Conservation (phyloP, 2,113 vertebrate species). For the Corythaixoides concolor region DNA sequence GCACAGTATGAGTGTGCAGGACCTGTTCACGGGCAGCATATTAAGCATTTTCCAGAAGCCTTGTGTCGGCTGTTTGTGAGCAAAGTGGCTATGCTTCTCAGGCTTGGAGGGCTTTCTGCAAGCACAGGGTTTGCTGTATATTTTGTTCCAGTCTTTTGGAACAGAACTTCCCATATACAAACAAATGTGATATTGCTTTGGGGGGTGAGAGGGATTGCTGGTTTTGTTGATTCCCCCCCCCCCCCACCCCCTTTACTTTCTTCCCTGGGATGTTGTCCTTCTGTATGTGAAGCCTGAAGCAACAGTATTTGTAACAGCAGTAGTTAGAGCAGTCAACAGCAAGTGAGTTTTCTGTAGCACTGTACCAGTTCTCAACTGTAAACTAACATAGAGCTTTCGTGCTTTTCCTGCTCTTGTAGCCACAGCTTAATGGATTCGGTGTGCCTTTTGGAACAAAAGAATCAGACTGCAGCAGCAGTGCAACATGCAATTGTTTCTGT, state of each 20-base stretch:
- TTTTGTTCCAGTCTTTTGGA: background rate
- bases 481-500: background rate
- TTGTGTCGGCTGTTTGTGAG: accelerated
- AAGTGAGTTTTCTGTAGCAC: background rate
- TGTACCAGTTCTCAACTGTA: background rate
- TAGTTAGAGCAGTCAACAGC: background rate
- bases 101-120: background rate
- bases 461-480: background rate
- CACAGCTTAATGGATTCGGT: background rate
- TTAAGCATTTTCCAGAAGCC: background rate
- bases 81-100: accelerated
- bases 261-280: background rate
- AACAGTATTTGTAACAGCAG: background rate
- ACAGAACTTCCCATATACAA: background rate
- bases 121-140: accelerated
- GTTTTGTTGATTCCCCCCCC: background rate
- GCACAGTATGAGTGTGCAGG: background rate
- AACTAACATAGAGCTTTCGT: background rate
- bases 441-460: background rate
- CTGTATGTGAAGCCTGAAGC: background rate
- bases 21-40: background rate
- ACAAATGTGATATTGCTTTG: background rate
- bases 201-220: background rate
- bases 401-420: background rate
- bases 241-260: no score